These are phyloP conservation scores for Canis aureus DNA, from an alignment of 2,113 vertebrate species.

Conservation along the genomic window DNA sequence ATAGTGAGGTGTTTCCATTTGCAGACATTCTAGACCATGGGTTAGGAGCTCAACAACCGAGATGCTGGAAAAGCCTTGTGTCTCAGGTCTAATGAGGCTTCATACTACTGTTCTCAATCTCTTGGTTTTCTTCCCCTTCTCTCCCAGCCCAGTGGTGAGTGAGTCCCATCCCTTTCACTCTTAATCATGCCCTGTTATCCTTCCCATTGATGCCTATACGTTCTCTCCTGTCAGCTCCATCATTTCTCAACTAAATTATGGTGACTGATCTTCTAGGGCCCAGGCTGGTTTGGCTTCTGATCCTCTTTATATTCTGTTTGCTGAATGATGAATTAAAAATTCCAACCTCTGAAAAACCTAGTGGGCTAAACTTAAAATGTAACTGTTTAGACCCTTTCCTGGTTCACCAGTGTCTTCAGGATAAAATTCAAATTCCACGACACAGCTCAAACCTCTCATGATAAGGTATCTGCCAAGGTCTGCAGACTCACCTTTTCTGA, in stretches of 20 bases:
- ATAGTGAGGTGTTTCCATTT: background rate
- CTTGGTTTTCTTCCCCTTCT: background rate
- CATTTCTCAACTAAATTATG: background rate
- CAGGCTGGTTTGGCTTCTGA: background rate
- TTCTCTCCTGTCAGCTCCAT: background rate
- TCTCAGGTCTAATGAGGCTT: background rate
- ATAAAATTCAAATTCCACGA: constrained; percentile 19
- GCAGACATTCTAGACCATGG: background rate
- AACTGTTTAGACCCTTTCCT: background rate
- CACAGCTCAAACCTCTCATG: background rate
- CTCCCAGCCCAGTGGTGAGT: background rate
- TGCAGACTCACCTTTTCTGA: background rate
- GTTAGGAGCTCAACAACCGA: background rate
- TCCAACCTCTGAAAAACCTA: background rate
- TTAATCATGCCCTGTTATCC: background rate
- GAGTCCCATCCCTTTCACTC: background rate
- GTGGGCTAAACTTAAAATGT: background rate
- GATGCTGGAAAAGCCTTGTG: background rate
- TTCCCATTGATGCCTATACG: background rate
- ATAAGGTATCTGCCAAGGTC: background rate
- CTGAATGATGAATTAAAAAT: constrained; percentile 57
- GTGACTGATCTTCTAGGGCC: background rate
- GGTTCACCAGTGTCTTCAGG: background rate
- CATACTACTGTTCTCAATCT: background rate
- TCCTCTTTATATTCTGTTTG: background rate